Evolutionary conservation across 1,140 invertebrate species (phyloP), one percentile per base, ranked within the genome.

Genomic region (Orius insidiosus): DNA sequence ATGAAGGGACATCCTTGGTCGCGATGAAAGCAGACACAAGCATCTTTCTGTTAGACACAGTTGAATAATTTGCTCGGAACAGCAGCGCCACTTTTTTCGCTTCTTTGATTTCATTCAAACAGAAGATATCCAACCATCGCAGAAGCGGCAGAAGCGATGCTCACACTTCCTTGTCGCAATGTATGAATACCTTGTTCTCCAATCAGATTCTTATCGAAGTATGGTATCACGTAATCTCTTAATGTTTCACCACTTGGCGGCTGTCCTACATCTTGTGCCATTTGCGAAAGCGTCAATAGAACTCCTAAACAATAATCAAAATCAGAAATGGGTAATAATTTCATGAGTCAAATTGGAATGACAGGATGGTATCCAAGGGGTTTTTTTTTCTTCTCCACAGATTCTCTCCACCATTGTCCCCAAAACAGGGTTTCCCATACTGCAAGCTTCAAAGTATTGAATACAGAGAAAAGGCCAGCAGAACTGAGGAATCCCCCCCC

Each of bases 141-240:
- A 52, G 69, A 68, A 10, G 72, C 68, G 30, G 69, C 59, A 5
- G 62, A 59, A n/a, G 64, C 67, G 35, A 64, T 47, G 7, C 71
- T 65, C 11, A 82, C 60, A 49, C 74, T 72, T 10, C 65, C 63
- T 46, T 62, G 53, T 3, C 64, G 53, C 10, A 79, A 58, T 8
- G 61, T 52, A 0, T 59, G 63, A 5, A 78, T 63, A 46, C 72
- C 63, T 43, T 64, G 51, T 4, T 71, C 63, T 32, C 38, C 42
- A 4, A 24, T 24, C 24, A 24, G 24, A 16, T 37, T 34, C 3
- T 24, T n/a, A n/a, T 35, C 4, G 1, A 80, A 47, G 54, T 71
- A 69, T 15, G 80, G 80, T 40, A 84, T 65, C 5, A 82, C 68
- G 60, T 80, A 85, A 43, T 83, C 75, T 45, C 70, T 63, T 5